These are phyloP conservation scores for Oreotrochilus melanogaster DNA, from an alignment of 2,113 vertebrate species.

Conservation along the genomic window DNA sequence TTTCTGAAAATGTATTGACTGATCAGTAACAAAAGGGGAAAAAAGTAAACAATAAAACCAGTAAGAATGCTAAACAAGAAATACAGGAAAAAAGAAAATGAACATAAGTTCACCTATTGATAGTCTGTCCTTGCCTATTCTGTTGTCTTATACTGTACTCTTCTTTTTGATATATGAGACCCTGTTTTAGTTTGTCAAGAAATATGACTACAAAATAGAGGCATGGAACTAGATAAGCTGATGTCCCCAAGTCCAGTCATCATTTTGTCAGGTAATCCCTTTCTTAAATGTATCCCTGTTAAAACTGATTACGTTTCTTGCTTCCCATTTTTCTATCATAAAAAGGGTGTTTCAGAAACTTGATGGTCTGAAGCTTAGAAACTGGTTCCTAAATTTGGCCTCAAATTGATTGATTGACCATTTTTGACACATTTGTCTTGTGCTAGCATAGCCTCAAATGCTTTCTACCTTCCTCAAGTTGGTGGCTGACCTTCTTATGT, in stretches of 20 bases:
- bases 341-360: background rate
- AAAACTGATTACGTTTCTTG: background rate
- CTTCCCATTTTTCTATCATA: background rate
- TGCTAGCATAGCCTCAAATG: background rate
- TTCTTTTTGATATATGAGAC: background rate
- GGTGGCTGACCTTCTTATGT: background rate
- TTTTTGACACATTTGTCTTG: background rate
- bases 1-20: background rate
- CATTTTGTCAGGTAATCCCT: conserved; percentile 1
- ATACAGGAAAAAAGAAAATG: background rate
- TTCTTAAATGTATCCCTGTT: background rate
- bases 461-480: background rate
- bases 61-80: background rate
- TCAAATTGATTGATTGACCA: background rate
- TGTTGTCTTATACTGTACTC: background rate
- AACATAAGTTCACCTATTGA: background rate
- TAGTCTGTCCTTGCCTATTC: background rate
- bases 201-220: background rate
- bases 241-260: background rate
- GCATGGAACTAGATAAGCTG: background rate
- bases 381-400: background rate
- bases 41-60: background rate
- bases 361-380: background rate
- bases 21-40: rapidly evolving
- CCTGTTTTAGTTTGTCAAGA: background rate